A percentile compares a stretch with the other conserved stretches of the same genome.
Conservation (phyloP, 1,140 invertebrate genomes). For the Tenebrio molitor region DNA sequence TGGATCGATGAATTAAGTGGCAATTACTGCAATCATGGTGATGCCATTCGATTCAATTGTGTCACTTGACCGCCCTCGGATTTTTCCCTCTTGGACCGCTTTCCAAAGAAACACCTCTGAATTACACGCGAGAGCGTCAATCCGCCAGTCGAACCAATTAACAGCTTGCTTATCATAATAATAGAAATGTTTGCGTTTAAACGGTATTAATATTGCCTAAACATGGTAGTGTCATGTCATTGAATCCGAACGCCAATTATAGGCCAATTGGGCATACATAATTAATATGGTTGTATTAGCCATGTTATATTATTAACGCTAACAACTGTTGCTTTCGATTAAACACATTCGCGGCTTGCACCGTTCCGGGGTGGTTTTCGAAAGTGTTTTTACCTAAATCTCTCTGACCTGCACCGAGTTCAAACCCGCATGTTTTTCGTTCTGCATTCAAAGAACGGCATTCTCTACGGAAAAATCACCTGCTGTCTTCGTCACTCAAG, state of each 20-base stretch:
- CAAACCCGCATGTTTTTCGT: constrained; percentile 59
- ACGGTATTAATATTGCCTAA: constrained; percentile 62
- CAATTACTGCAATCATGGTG: constrained; percentile 26
- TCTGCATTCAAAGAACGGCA: constrained; percentile 56
- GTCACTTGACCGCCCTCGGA: constrained; percentile 8
- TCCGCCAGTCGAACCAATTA: constrained; percentile 24
- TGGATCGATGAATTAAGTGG: constrained; percentile 37
- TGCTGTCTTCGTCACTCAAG: constrained; percentile 40
- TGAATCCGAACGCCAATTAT: constrained; percentile 64
- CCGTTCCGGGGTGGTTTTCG: constrained; percentile 18
- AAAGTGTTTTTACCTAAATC: constrained; percentile 53
- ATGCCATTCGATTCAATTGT: constrained; percentile 23
- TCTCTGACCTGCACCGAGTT: constrained; percentile 61
- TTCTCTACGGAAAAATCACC: constrained; percentile 34
- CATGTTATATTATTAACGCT: constrained; percentile 63
- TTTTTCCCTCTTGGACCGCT: too few species aligned
- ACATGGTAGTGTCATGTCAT: constrained; percentile 62
- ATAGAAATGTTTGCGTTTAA: constrained; percentile 56
- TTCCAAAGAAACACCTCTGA: too few species aligned
- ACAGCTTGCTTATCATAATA: constrained; percentile 50
- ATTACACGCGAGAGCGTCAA: neutral
- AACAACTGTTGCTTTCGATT: constrained; percentile 62
- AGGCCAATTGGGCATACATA: constrained; percentile 65
- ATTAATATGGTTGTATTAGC: constrained; percentile 64
- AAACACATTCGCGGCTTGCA: constrained; percentile 45